Evolutionary conservation across 1,140 invertebrate species (phyloP).

Genomic region (Parasteatoda tepidariorum): DNA sequence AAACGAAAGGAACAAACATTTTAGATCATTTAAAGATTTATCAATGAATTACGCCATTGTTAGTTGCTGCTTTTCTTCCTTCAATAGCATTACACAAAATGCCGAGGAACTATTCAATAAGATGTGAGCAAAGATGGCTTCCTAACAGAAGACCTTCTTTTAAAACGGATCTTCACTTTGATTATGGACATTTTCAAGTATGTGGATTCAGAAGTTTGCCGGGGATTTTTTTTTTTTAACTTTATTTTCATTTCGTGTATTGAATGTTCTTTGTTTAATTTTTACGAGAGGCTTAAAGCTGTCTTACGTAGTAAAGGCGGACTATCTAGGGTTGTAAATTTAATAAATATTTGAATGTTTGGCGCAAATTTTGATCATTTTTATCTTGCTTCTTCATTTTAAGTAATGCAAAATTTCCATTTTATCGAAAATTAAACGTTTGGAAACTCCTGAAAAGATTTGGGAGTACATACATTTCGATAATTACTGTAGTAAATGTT

Average conservation of each 20-base stretch:
- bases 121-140: neutral
- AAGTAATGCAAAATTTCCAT: conserved; percentile 1
- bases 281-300: conserved; percentile 25
- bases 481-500: too few species aligned
- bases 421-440: too few species aligned
- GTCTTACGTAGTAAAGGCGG: conserved; percentile 6
- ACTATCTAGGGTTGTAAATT: neutral
- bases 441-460: too few species aligned
- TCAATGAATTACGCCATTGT: too few species aligned
- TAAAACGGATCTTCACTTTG: neutral
- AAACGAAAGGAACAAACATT: too few species aligned
- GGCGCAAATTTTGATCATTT: neutral
- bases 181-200: conserved; percentile 15
- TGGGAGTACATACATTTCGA: too few species aligned
- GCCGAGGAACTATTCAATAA: too few species aligned
- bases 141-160: neutral
- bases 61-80: too few species aligned
- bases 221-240: neutral
- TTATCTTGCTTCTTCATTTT: conserved; percentile 6
- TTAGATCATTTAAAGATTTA: too few species aligned
- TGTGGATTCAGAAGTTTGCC: conserved; percentile 10
- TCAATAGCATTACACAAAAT: too few species aligned
- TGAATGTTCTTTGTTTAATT: conserved; percentile 1
- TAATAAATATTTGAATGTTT: neutral
- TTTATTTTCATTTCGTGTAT: neutral